Percentiles rank a stretch among this genome's conserved stretches.
phyloP scores from a whole-genome alignment of 1,140 invertebrate genomes.

The Nomia melanderi region DNA sequence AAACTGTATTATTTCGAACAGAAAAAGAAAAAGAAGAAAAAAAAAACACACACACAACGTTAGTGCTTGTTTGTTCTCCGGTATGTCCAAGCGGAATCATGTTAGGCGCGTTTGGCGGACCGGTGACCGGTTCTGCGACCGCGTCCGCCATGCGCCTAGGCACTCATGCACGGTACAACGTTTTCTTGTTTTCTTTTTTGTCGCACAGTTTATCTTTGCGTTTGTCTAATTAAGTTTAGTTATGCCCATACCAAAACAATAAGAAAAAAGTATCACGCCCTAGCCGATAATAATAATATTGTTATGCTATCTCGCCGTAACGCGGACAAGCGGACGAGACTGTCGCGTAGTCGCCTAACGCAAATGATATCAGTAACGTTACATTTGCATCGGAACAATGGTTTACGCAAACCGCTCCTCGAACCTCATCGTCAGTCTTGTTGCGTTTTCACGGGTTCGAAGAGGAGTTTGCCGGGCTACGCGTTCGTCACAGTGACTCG shows the following conservation, averaged over 20 bases:
- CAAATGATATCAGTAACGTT: constrained; percentile 53
- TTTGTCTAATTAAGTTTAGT: constrained; percentile 67
- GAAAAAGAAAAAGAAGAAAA: neutral
- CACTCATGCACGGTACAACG: constrained; percentile 1
- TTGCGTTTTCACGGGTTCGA: constrained; percentile 65
- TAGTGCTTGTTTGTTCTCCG: constrained; percentile 11
- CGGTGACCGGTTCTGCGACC: no score
- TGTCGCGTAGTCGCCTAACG: constrained; percentile 25
- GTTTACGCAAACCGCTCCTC: constrained; percentile 36
- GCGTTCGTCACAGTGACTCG: constrained; percentile 16
- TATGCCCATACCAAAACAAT: constrained; percentile 59
- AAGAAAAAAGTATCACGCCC: constrained; percentile 59
- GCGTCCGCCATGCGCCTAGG: neutral
- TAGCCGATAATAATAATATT: constrained; percentile 62
- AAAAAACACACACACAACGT: neutral
- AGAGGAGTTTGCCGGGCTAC: constrained; percentile 18
- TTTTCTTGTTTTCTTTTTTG: no score
- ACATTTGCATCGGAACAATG: constrained; percentile 41
- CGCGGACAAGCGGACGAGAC: constrained; percentile 24
- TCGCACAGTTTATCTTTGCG: constrained; percentile 14
- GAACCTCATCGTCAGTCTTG: constrained; percentile 67
- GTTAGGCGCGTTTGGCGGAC: no score
- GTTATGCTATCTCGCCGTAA: constrained; percentile 54
- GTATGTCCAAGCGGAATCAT: constrained; percentile 4
- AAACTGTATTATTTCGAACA: constrained; percentile 28